Percentiles rank a stretch among this genome's conserved stretches.
Evolutionary conservation across 2,113 vertebrate species (phyloP).

Genomic region (Notothenia coriiceps): DNA sequence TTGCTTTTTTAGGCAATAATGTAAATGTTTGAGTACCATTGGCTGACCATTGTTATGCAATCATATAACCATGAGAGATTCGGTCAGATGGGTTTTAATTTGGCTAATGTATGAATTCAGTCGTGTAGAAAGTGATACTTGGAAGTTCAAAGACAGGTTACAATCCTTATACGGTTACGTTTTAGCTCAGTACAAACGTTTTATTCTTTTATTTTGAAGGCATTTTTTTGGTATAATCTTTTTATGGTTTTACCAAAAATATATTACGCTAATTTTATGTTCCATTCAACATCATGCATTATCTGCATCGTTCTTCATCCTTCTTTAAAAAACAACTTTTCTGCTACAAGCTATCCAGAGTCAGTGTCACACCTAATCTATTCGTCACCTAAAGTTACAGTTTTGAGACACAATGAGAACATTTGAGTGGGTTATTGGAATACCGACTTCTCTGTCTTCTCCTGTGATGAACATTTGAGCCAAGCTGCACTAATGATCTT

Average conservation of each 20-base stretch:
- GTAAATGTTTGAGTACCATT: not conserved
- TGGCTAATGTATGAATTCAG: not conserved
- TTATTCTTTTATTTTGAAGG: not conserved
- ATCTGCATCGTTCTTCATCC: constrained; percentile 9
- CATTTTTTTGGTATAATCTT: not conserved
- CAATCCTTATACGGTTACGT: no score
- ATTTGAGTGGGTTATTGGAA: constrained; percentile 1
- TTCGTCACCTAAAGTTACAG: not conserved
- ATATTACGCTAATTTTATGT: not conserved
- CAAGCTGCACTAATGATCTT: constrained; percentile 24
- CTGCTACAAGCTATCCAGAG: not conserved
- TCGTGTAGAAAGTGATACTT: not conserved
- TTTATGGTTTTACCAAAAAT: no score
- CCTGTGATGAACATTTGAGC: constrained; percentile 33
- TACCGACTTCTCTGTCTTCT: not conserved
- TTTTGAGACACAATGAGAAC: not conserved
- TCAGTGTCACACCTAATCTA: constrained; percentile 3
- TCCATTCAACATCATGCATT: not conserved
- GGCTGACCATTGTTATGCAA: not conserved
- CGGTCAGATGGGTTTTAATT: not conserved
- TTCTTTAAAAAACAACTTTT: constrained; percentile 10
- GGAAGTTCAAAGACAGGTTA: not conserved
- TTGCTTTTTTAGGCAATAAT: constrained; percentile 9
- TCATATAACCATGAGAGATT: not conserved
- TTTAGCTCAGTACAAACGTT: not conserved